Base-by-base conservation (phyloP, 2,797 vertebrate species). In the Onychomys torridus region DNA sequence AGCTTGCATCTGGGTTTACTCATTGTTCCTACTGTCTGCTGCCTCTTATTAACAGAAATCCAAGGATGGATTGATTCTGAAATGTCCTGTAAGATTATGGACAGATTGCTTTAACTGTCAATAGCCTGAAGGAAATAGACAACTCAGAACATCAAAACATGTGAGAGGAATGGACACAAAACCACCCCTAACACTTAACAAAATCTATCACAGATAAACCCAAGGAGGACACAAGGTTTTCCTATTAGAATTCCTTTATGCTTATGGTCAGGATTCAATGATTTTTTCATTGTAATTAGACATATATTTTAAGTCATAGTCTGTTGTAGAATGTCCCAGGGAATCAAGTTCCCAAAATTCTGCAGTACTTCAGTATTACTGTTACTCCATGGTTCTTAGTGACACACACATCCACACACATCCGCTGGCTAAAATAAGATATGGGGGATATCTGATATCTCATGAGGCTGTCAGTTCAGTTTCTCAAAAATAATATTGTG, bases 221-320 rank as follows among this genome's bases (percentile, higher is more conserved):
- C 43, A 84, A 37, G 49, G 94, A 96, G 90, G 40, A 85, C 21
- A 55, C 1, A 27, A 43, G 34, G 43, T 27, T 82, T 95, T 91
- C 83, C 65, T 90, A 79, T 75, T 23, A 86, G 46, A 86, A 93
- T 90, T 91, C 16, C 73, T 91, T 93, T 91, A 52, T 67, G 29
- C 12, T 94, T 92, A 34, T 55, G 46, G 32, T 86, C 91, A 61
- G 79, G 32, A 90, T 83, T 91, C 16, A 21, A 14, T n/a, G 40
- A 14, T 32, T 71, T 84, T 40, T 89, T 75, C 40, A 92, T 69
- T 93, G 40, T 55, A 69, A n/a, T 95, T 91, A 78, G 49, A 79
- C 75, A 43, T 89, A 82, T 65, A 59, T 97, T 95, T 92, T 32
- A 83, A 89, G 77, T 89, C 94, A 93, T 79, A 92, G 67, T 93